A percentile compares a stretch with the other conserved stretches of the same genome.
These are phyloP conservation scores for Drosophila tani DNA, from an alignment of 1,140 invertebrate species.

Conservation along the genomic window DNA sequence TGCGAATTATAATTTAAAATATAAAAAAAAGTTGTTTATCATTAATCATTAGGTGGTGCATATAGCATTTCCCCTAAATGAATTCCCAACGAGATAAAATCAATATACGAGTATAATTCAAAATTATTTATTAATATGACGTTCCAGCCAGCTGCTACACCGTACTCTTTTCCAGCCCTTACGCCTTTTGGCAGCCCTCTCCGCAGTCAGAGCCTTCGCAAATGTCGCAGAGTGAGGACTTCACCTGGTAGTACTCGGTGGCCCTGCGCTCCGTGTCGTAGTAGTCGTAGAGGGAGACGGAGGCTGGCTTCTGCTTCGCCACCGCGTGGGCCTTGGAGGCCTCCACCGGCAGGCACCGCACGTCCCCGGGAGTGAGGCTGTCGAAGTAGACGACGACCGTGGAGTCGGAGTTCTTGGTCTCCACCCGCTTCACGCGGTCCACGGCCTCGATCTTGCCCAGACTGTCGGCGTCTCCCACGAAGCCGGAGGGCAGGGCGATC, in stretches of 20 bases:
- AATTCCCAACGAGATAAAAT: neutral
- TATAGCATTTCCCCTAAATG: neutral
- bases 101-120: neutral
- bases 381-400: slow-evolving; percentile 94
- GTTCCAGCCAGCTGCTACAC: neutral
- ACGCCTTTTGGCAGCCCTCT: slow-evolving; percentile 79
- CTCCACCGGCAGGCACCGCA: slow-evolving; percentile 93
- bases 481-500: slow-evolving; percentile 93
- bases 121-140: neutral
- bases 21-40: neutral
- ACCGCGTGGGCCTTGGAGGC: slow-evolving; percentile 93
- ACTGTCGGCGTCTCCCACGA: slow-evolving; percentile 86
- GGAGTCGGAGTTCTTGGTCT: slow-evolving; percentile 91
- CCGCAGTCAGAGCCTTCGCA: slow-evolving; percentile 90
- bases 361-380: slow-evolving; percentile 88
- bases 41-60: too few species aligned
- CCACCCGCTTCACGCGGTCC: slow-evolving; percentile 87
- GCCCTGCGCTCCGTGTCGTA: slow-evolving; percentile 92
- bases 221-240: slow-evolving; percentile 90
- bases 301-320: slow-evolving; percentile 93
- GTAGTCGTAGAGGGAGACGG: slow-evolving; percentile 96
- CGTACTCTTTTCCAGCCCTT: neutral
- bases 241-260: slow-evolving; percentile 90
- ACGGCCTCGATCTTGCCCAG: slow-evolving; percentile 58
- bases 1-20: neutral